phyloP scores from a whole-genome alignment of 2,113 vertebrate species.

The Tringa solitaria region DNA sequence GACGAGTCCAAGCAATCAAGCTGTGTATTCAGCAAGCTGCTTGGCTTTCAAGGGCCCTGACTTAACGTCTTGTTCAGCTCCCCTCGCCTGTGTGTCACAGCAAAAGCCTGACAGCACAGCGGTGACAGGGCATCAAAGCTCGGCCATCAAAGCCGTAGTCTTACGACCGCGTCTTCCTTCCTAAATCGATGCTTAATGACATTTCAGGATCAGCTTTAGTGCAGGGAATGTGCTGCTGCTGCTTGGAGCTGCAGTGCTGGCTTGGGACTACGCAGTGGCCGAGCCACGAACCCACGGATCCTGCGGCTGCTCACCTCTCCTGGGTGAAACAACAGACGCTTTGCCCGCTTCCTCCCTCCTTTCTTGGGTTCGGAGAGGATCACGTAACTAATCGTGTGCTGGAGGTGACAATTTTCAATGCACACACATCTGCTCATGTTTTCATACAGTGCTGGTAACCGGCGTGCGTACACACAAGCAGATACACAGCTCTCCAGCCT shows the following conservation, averaged over 20 bases:
- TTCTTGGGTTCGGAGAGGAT: background rate
- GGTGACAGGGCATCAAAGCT: background rate
- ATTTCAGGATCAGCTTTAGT: background rate
- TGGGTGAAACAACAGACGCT: background rate
- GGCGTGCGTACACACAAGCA: background rate
- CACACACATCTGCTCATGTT: background rate
- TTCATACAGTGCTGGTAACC: background rate
- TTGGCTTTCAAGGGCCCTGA: background rate
- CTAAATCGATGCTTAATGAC: background rate
- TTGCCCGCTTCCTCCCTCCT: background rate
- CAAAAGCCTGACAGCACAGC: background rate
- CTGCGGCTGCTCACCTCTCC: background rate
- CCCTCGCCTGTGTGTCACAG: fast-evolving
- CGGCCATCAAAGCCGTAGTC: background rate
- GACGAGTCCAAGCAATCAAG: background rate
- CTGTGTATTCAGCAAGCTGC: background rate
- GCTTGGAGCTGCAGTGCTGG: background rate
- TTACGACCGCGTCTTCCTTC: background rate
- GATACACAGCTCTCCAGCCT: background rate
- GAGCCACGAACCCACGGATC: background rate
- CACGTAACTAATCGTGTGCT: background rate
- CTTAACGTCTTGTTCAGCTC: background rate
- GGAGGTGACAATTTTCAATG: background rate
- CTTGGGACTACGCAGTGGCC: background rate
- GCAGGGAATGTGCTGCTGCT: background rate